These are phyloP conservation scores for Phymatocera aterrima DNA, from an alignment of 2,888 invertebrate genomes.

Conservation along the genomic window DNA sequence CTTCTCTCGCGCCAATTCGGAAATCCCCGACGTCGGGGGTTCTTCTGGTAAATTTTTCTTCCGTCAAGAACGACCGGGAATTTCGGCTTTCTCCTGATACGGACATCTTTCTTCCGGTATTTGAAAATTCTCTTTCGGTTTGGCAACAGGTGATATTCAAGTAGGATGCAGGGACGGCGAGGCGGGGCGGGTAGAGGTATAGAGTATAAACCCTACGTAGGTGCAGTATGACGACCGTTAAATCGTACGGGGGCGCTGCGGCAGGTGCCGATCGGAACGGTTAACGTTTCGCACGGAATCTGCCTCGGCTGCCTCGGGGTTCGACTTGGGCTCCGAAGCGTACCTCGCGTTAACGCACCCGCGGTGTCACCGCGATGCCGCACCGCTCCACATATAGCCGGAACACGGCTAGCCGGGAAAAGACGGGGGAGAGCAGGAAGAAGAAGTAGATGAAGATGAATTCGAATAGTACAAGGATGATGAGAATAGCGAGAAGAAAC, in stretches of 20 bases:
- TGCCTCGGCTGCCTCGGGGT: slow-evolving; percentile 35
- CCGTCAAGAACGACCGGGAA: too few species aligned
- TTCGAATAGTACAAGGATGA: too few species aligned
- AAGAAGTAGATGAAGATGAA: too few species aligned
- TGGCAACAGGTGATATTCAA: slow-evolving; percentile 22
- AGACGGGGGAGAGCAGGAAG: too few species aligned
- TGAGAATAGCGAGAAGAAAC: background rate
- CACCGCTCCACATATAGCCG: background rate
- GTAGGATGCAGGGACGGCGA: too few species aligned
- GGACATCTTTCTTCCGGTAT: too few species aligned
- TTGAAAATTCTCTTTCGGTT: too few species aligned
- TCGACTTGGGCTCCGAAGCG: slow-evolving; percentile 28
- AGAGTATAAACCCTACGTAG: too few species aligned
- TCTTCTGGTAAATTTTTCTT: too few species aligned
- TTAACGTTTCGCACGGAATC: slow-evolving; percentile 40
- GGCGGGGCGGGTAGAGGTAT: background rate
- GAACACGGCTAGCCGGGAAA: background rate
- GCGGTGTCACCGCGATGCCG: background rate
- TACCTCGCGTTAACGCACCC: background rate
- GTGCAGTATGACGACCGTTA: background rate
- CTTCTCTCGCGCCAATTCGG: too few species aligned
- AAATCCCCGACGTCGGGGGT: too few species aligned
- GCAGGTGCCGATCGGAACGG: slow-evolving; percentile 38
- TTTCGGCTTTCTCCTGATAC: too few species aligned
- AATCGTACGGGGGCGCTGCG: slow-evolving; percentile 21